Percentiles rank a stretch among this genome's conserved stretches.
phyloP scores from a whole-genome alignment of 2,888 invertebrate species.

The Thereva nobilitata region DNA sequence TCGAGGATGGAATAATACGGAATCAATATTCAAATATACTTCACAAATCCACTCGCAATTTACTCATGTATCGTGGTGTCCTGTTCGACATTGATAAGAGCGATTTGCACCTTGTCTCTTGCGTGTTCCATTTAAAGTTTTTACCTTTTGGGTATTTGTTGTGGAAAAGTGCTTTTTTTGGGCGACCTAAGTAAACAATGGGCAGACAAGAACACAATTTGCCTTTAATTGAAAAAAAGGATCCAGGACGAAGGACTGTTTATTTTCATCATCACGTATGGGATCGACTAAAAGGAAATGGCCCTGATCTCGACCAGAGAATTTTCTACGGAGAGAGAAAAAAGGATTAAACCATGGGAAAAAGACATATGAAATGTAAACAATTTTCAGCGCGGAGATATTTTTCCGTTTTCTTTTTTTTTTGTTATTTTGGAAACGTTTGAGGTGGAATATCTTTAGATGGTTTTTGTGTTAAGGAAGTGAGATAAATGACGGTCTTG shows the following conservation, averaged over 20 bases:
- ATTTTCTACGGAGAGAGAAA: not conserved
- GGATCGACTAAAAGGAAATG: not conserved
- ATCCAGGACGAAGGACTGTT: constrained; percentile 10
- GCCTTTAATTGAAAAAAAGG: constrained; percentile 58
- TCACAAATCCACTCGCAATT: no score
- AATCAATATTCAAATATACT: no score
- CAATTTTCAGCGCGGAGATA: not conserved
- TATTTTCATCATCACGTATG: constrained; percentile 4
- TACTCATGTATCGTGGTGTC: no score
- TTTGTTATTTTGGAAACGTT: no score
- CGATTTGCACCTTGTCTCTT: no score
- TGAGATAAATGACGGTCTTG: no score
- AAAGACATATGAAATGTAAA: constrained; percentile 19
- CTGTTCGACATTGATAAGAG: no score
- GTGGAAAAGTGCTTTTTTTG: constrained; percentile 29
- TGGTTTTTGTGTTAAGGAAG: no score
- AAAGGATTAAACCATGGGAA: not conserved
- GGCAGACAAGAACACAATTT: constrained; percentile 56
- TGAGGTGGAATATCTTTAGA: no score
- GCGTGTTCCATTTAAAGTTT: constrained; percentile 5
- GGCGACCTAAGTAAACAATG: constrained; percentile 54
- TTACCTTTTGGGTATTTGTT: constrained; percentile 32
- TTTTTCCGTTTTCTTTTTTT: no score
- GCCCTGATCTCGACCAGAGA: not conserved
- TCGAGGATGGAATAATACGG: no score